A percentile compares a stretch with the other conserved stretches of the same genome.
Evolutionary conservation across 2,113 vertebrate genomes (phyloP).

Genomic region (Hystrix brachyura): DNA sequence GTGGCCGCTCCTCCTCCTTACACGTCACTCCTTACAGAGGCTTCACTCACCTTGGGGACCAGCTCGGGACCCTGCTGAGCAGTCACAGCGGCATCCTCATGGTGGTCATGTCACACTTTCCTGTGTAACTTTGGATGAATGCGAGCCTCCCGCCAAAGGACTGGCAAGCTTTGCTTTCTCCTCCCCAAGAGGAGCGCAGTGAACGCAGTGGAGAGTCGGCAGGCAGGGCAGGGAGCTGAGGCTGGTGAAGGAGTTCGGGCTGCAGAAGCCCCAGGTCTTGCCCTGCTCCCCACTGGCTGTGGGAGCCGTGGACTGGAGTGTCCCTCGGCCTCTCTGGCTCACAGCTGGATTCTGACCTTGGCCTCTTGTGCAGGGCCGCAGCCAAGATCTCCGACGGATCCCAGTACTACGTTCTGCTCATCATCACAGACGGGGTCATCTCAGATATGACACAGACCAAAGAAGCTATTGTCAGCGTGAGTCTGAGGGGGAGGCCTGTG

Average conservation of each 20-base stretch:
- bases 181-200: neutral
- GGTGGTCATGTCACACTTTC: neutral
- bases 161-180: neutral
- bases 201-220: neutral
- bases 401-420: slow-evolving; percentile 97
- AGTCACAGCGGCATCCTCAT: neutral
- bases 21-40: neutral
- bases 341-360: slow-evolving; percentile 5
- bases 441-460: slow-evolving; percentile 99
- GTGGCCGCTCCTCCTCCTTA: neutral
- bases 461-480: slow-evolving; percentile 97
- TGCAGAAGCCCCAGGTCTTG: neutral
- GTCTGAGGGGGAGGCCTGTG: slow-evolving; percentile 76
- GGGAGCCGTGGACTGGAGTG: too few species aligned
- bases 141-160: neutral
- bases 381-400: slow-evolving; percentile 96
- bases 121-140: neutral
- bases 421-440: slow-evolving; percentile 99
- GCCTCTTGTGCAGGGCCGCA: slow-evolving; percentile 88
- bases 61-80: neutral
- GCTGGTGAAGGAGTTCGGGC: neutral
- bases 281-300: neutral
- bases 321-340: neutral
- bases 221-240: neutral
- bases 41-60: neutral